These are phyloP conservation scores for Moxostoma hubbsi DNA, from an alignment of 2,797 vertebrate genomes.

Conservation along the genomic window DNA sequence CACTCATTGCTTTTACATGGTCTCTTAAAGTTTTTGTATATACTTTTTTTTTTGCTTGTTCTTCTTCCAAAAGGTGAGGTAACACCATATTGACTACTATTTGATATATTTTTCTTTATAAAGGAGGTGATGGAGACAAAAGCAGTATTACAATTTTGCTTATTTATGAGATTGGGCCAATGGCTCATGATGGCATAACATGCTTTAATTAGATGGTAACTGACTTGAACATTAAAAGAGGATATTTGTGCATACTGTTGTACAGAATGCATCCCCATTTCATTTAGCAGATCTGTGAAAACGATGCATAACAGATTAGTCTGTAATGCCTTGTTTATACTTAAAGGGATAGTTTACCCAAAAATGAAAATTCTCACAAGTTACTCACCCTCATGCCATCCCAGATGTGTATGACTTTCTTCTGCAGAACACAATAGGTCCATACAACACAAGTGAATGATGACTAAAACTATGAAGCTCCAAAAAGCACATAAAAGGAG, in stretches of 20 bases:
- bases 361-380: no score
- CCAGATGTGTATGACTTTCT: no score
- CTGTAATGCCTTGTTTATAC: background rate
- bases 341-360: background rate
- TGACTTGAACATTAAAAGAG: background rate
- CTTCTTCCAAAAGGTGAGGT: background rate
- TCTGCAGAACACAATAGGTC: no score
- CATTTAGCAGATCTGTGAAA: no score
- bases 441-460: no score
- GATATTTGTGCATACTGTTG: background rate
- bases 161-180: background rate
- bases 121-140: background rate
- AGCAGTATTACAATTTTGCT: slow-evolving; percentile 11
- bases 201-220: background rate
- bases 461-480: no score
- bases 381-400: no score
- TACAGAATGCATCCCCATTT: background rate
- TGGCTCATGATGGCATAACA: background rate
- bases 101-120: slow-evolving; percentile 9
- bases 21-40: slow-evolving; percentile 22
- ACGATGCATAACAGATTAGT: background rate
- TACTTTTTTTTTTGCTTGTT: no score
- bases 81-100: background rate
- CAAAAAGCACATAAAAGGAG: no score
- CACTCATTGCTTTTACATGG: slow-evolving; percentile 75